Conservation (phyloP, 2,113 vertebrate genomes). For the Lepus americanus region DNA sequence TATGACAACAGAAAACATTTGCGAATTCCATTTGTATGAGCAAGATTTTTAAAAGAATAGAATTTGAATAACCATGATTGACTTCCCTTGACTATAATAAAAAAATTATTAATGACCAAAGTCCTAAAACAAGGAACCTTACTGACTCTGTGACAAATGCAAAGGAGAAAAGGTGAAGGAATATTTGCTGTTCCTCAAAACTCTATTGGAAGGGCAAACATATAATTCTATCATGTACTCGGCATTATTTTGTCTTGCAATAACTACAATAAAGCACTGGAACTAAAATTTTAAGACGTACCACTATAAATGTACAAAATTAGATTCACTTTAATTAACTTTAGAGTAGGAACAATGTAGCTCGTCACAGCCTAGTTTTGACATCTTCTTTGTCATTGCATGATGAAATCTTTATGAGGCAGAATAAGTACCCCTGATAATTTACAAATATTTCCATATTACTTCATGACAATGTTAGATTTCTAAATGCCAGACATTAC, state of each 20-base stretch:
- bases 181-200: neutral
- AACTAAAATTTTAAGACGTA: neutral
- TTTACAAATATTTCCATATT: constrained; percentile 64
- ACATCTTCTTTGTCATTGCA: constrained; percentile 41
- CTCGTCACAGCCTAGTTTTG: neutral
- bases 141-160: neutral
- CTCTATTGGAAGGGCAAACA: neutral
- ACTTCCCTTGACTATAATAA: neutral
- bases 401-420: constrained; percentile 50
- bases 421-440: neutral
- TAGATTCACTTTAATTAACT: constrained; percentile 20
- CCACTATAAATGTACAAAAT: neutral
- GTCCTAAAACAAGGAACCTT: neutral
- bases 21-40: neutral
- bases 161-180: neutral
- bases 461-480: constrained; percentile 50
- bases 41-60: neutral
- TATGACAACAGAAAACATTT: neutral
- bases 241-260: neutral
- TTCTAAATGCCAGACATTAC: constrained; percentile 41
- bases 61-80: neutral
- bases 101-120: constrained; percentile 12
- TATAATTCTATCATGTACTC: neutral
- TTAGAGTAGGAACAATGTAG: neutral
- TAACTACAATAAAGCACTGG: neutral